Conservation (phyloP, 2,113 vertebrate genomes). For the Castor canadensis region DNA sequence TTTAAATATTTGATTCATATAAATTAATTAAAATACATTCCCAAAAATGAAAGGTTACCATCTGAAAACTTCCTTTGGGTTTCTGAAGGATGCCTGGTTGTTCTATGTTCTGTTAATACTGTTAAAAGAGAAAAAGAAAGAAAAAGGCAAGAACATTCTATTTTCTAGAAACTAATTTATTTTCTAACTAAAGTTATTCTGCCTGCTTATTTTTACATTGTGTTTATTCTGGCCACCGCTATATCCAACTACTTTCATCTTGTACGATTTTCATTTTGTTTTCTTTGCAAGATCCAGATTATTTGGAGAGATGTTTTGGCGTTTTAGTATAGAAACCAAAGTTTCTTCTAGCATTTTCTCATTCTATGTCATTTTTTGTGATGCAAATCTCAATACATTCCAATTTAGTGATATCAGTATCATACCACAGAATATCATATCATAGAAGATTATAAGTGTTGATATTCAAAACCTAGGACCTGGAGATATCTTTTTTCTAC, state of each 20-base stretch:
- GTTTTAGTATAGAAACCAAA: neutral
- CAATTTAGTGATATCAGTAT: neutral
- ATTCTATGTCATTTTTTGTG: neutral
- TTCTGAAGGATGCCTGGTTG: neutral
- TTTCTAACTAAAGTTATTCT: neutral
- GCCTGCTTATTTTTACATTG: neutral
- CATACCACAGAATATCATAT: too few relatives aligned
- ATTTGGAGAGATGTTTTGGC: neutral
- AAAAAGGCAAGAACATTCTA: neutral
- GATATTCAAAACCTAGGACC: neutral
- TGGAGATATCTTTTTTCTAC: neutral
- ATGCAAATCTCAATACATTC: neutral
- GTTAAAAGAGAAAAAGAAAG: neutral
- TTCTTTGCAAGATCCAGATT: neutral
- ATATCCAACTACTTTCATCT: neutral
- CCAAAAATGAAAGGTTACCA: neutral
- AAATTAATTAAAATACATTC: constrained; percentile 14
- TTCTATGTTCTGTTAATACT: neutral
- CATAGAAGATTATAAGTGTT: neutral
- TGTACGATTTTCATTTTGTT: neutral
- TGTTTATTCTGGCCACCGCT: neutral
- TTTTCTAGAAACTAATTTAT: neutral
- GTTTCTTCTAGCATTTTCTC: neutral
- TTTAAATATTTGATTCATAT: neutral
- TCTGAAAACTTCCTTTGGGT: neutral